These are phyloP conservation scores for Toxostoma redivivum DNA, from an alignment of 2,113 vertebrate genomes.

Conservation along the genomic window DNA sequence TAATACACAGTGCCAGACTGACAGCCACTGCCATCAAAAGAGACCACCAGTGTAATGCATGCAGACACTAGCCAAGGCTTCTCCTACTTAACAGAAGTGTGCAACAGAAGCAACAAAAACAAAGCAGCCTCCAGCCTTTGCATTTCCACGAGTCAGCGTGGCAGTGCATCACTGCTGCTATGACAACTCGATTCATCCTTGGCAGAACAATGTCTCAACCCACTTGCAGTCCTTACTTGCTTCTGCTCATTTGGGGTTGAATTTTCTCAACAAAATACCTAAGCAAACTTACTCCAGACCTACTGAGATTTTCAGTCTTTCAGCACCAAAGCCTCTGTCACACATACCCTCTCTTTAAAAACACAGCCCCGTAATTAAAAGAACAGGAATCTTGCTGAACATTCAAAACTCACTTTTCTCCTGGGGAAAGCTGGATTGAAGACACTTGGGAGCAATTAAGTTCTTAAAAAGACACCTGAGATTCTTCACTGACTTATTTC, in stretches of 20 bases:
- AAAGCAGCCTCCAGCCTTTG: background rate
- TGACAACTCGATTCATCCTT: background rate
- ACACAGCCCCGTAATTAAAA: background rate
- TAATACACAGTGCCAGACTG: background rate
- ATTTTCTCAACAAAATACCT: background rate
- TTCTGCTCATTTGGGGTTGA: background rate
- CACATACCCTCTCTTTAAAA: background rate
- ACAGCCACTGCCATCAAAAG: background rate
- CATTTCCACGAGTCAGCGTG: rapidly evolving
- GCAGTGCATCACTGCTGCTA: background rate
- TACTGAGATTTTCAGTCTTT: background rate
- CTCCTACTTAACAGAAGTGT: background rate
- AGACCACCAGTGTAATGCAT: background rate
- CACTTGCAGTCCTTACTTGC: background rate
- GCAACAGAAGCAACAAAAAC: background rate
- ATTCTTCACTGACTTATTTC: background rate
- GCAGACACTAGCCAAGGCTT: background rate
- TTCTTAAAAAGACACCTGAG: background rate
- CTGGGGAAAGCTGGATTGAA: background rate
- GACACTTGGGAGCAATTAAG: background rate
- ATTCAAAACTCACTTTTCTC: background rate
- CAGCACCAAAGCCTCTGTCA: background rate
- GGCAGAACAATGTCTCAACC: background rate
- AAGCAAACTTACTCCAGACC: background rate
- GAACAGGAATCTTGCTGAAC: background rate